Evolutionary conservation across 2,888 invertebrate species (phyloP), one percentile per base, ranked within the genome.

Genomic region (Argyra leucocephala): DNA sequence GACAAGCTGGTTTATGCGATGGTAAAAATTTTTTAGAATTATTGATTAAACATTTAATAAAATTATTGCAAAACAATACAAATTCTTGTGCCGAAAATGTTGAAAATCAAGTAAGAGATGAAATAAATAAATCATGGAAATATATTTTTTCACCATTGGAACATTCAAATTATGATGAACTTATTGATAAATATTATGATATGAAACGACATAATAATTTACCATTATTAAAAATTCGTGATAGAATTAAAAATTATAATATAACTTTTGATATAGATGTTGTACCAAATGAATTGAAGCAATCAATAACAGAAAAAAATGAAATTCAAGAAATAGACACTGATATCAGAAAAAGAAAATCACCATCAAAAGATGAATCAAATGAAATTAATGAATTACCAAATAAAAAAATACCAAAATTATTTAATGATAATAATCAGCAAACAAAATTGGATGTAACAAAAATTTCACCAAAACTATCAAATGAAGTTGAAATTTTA

Each of bases 1-100:
- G 86, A 0, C 85, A 85, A 74, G 83, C 83, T 0, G 85, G 85
- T 0, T 80, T 86, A 23, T 78, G 78, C 4, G 81, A 82, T 65
- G 86, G 86, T 1, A 72, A 76, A 0, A 71, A 73, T 66, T 83
- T 83, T 71, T 72, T 85, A 24, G 79, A 74, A 4, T 78, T 81
- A 68, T 73, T 86, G 22, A 69, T 81, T 61, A 68, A 75, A 0
- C 75, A 81, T 22, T 76, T 79, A 58, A 65, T 64, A 57, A 72
- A 77, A 62, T 77, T 75, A 70, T 71, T 82, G 2, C 61, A 67
- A 74, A 26, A 75, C 9, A 72, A 69, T 61, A 69, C 73, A 9
- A 26, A 26, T 26, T 12, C 15, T 15, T 66, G 67, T 0, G 72
- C 73, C 3, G 77, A 76, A 21, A 76, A 76, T 65, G 78, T 84